Conservation (phyloP, 2,113 vertebrate genomes). For the Bos indicus region DNA sequence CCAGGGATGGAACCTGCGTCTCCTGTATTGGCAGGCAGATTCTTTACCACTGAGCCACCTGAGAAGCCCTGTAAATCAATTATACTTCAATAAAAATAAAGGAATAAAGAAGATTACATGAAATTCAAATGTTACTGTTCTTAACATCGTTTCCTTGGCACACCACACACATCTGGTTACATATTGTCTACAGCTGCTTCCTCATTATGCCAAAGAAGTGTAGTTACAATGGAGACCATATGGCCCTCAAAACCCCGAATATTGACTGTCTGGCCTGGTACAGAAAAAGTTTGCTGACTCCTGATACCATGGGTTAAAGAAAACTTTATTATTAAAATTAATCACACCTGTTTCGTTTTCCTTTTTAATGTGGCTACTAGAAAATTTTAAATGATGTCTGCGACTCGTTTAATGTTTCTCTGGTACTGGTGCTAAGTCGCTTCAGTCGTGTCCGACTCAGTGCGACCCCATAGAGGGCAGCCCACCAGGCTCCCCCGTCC, state of each 20-base stretch:
- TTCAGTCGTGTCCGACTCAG: too few species aligned
- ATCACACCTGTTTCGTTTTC: background rate
- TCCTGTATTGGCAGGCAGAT: background rate
- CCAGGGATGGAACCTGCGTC: background rate
- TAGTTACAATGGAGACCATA: background rate
- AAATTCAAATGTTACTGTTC: background rate
- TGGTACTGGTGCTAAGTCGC: too few species aligned
- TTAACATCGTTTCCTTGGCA: background rate
- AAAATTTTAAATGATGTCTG: background rate
- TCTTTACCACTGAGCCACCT: background rate
- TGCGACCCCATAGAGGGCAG: rapidly evolving
- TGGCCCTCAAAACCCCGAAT: background rate
- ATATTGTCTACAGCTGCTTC: background rate
- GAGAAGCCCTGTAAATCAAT: background rate
- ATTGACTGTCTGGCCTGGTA: background rate
- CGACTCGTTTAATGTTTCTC: background rate
- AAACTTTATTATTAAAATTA: background rate
- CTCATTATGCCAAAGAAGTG: too few species aligned
- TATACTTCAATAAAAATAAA: background rate
- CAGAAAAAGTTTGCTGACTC: background rate
- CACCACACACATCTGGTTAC: background rate
- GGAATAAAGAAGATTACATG: background rate
- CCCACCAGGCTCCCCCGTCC: too few species aligned
- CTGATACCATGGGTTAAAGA: background rate
- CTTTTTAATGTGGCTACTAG: background rate